phyloP scores from a whole-genome alignment of 2,888 invertebrate species.

The Mesorhabditis spiculigera region DNA sequence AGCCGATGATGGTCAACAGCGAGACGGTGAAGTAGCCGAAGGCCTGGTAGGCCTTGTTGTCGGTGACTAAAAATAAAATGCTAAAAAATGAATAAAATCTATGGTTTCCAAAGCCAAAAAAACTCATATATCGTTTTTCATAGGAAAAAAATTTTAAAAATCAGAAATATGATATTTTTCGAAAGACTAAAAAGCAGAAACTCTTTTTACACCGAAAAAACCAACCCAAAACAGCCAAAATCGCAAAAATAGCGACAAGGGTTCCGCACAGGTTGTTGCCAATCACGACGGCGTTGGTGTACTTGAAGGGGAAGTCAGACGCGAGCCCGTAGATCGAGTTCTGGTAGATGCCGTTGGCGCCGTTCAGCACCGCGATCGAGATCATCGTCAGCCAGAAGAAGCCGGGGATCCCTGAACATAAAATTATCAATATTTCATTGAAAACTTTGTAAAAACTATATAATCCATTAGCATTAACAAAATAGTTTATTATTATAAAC shows the following conservation, averaged over 20 bases:
- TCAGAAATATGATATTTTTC: not conserved
- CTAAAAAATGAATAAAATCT: not conserved
- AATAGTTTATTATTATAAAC: slow-evolving; percentile 23
- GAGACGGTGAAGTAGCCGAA: slow-evolving; percentile 96
- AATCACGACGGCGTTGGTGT: slow-evolving; percentile 85
- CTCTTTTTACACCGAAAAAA: not conserved
- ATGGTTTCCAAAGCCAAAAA: not conserved
- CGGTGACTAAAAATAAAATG: slow-evolving; percentile 13
- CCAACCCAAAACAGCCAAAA: slow-evolving; percentile 11
- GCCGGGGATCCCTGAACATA: slow-evolving; percentile 57
- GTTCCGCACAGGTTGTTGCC: slow-evolving; percentile 59
- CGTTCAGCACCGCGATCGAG: slow-evolving; percentile 63
- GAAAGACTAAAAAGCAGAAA: not conserved
- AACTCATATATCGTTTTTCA: no score
- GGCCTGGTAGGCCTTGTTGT: slow-evolving; percentile 63
- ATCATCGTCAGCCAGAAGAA: slow-evolving; percentile 63
- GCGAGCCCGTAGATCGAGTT: slow-evolving; percentile 67
- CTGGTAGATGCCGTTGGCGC: slow-evolving; percentile 83
- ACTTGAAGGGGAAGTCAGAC: slow-evolving; percentile 74
- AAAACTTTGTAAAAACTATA: no score
- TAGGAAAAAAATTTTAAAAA: slow-evolving; percentile 18
- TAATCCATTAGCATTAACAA: no score
- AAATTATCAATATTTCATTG: not conserved
- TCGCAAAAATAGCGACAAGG: slow-evolving; percentile 46
- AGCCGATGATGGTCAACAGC: slow-evolving; percentile 81